Percentiles rank a stretch among this genome's conserved stretches.
phyloP scores from a whole-genome alignment of 2,888 invertebrate species.

The Eupithecia dodoneata region DNA sequence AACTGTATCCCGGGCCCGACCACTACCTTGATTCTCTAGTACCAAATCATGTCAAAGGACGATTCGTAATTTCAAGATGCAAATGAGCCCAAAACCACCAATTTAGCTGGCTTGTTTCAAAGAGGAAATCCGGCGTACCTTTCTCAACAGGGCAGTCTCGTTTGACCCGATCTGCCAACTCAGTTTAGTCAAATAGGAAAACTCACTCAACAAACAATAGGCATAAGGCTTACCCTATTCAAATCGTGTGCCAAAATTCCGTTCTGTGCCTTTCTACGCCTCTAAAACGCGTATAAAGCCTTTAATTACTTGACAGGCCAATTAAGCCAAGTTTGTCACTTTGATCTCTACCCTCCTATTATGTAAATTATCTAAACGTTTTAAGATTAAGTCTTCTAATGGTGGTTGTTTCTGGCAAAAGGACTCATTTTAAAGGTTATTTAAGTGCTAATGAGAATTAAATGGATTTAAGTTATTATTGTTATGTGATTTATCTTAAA shows the following conservation, averaged over 20 bases:
- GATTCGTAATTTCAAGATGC: conserved; percentile 6
- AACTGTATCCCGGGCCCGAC: background rate
- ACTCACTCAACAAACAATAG: background rate
- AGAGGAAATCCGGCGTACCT: background rate
- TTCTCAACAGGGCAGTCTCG: background rate
- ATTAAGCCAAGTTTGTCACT: conserved; percentile 51
- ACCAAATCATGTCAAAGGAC: background rate
- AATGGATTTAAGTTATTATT: background rate
- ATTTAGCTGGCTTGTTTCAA: background rate
- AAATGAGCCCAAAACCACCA: conserved; percentile 8
- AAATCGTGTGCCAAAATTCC: background rate
- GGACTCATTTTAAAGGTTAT: conserved; percentile 22
- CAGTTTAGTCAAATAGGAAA: background rate
- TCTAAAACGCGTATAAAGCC: conserved; percentile 3
- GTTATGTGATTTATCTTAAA: background rate
- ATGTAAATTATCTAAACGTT: conserved; percentile 48
- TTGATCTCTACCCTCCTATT: conserved; percentile 47
- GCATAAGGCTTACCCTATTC: background rate
- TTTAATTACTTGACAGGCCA: conserved; percentile 35
- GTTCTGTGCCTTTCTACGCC: background rate
- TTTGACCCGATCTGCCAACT: background rate
- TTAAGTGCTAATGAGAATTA: conserved; percentile 20
- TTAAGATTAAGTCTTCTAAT: conserved; percentile 34
- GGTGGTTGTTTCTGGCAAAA: conserved; percentile 27
- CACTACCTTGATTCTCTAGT: background rate